phyloP scores from a whole-genome alignment of 2,888 invertebrate genomes.

The Saturnia pavonia region DNA sequence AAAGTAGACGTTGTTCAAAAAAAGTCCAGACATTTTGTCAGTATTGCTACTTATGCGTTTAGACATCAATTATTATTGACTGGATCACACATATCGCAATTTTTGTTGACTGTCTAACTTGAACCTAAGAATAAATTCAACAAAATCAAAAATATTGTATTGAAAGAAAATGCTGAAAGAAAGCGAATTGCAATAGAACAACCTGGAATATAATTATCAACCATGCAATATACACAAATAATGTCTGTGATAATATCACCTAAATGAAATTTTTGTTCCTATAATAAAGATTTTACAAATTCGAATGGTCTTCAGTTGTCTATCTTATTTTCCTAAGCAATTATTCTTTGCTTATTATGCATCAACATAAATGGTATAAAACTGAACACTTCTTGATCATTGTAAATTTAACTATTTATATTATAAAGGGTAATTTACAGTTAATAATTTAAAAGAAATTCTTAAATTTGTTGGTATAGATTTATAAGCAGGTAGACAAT shows the following conservation, averaged over 20 bases:
- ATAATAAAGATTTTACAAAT: constrained; percentile 7
- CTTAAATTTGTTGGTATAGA: constrained; percentile 16
- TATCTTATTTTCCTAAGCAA: not conserved
- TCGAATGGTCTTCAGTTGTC: constrained; percentile 9
- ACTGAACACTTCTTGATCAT: not conserved
- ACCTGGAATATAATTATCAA: not conserved
- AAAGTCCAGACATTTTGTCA: too few species aligned
- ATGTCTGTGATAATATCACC: constrained; percentile 1
- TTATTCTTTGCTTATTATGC: not conserved
- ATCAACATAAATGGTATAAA: not conserved
- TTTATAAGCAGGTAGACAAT: constrained; percentile 1
- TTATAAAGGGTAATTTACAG: not conserved
- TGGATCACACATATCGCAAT: too few species aligned
- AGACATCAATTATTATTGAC: too few species aligned
- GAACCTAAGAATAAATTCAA: not conserved
- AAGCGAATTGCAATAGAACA: not conserved
- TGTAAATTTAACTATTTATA: not conserved
- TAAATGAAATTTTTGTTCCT: not conserved
- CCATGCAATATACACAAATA: not conserved
- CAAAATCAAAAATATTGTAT: not conserved
- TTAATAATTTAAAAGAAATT: constrained; percentile 1
- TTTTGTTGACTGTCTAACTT: too few species aligned
- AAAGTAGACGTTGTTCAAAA: too few species aligned
- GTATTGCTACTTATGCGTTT: too few species aligned
- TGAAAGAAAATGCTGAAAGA: not conserved